Evolutionary conservation across 2,113 vertebrate species (phyloP).

Genomic region (Polyodon spathula): DNA sequence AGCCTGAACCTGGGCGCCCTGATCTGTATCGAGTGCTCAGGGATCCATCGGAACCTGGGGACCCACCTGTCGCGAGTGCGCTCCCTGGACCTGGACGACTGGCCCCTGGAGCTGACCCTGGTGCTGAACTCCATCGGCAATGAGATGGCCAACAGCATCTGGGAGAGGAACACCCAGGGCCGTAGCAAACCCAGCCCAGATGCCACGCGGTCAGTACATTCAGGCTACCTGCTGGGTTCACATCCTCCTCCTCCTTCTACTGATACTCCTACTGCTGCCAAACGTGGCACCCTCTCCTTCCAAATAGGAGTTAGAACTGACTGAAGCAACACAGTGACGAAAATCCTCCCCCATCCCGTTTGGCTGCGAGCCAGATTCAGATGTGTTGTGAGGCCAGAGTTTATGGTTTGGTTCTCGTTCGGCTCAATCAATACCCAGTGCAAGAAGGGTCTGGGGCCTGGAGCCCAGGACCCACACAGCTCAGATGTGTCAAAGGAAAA

Average conservation of each 20-base stretch:
- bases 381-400: too few relatives aligned
- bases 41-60: conserved; percentile 89
- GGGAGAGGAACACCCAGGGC: conserved; percentile 80
- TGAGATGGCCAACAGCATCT: conserved; percentile 80
- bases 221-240: background rate
- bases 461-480: too few relatives aligned
- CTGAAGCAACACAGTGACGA: too few relatives aligned
- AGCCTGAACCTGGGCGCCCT: conserved; percentile 87
- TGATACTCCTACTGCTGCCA: too few relatives aligned
- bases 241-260: too few relatives aligned
- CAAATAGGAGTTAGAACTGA: too few relatives aligned
- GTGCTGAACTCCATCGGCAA: conserved; percentile 89
- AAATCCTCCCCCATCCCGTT: too few relatives aligned
- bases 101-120: conserved; percentile 84
- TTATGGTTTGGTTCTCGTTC: too few relatives aligned
- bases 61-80: conserved; percentile 90
- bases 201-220: conserved; percentile 63
- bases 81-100: conserved; percentile 88
- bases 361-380: too few relatives aligned
- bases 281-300: too few relatives aligned
- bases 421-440: too few relatives aligned
- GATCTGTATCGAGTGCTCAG: conserved; percentile 95
- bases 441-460: too few relatives aligned
- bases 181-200: conserved; percentile 72
- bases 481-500: background rate